phyloP scores from a whole-genome alignment of 2,888 invertebrate genomes.

The Trichogramma evanescens region DNA sequence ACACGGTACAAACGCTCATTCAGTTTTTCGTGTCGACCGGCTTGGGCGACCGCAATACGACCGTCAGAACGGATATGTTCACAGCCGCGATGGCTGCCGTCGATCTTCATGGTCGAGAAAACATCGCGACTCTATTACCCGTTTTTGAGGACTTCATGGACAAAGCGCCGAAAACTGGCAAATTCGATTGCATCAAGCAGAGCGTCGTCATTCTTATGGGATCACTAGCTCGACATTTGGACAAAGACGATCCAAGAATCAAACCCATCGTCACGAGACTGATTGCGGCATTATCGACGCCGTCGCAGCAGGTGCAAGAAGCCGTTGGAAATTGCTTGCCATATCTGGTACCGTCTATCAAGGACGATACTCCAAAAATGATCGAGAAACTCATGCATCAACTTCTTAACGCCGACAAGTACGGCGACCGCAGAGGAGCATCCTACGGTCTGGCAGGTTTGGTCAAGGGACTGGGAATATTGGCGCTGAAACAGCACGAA shows the following conservation, averaged over 20 bases:
- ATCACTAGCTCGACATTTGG: slow-evolving; percentile 90
- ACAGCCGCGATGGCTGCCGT: slow-evolving; percentile 88
- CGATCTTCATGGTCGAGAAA: slow-evolving; percentile 84
- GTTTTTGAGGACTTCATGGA: slow-evolving; percentile 91
- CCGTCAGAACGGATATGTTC: slow-evolving; percentile 84
- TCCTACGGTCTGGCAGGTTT: slow-evolving; percentile 95
- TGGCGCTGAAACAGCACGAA: slow-evolving; percentile 89
- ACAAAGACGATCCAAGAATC: slow-evolving; percentile 79
- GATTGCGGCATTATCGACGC: slow-evolving; percentile 86
- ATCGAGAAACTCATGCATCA: slow-evolving; percentile 81
- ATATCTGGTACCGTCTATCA: slow-evolving; percentile 85
- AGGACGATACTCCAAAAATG: slow-evolving; percentile 81
- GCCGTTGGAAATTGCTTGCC: slow-evolving; percentile 95
- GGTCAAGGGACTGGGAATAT: slow-evolving; percentile 93
- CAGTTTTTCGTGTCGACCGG: slow-evolving; percentile 80
- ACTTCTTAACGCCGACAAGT: slow-evolving; percentile 83
- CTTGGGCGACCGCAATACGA: slow-evolving; percentile 76
- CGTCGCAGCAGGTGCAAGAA: slow-evolving; percentile 96
- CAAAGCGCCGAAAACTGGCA: slow-evolving; percentile 83
- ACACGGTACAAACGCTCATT: slow-evolving; percentile 63
- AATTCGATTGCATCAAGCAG: slow-evolving; percentile 88
- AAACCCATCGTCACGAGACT: slow-evolving; percentile 90
- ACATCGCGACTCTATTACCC: slow-evolving; percentile 63
- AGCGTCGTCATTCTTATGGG: slow-evolving; percentile 97
- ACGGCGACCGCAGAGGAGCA: slow-evolving; percentile 89